Conservation (phyloP, 37 sponge, comb jelly and placozoan species). For the Bolinopsis microptera region DNA sequence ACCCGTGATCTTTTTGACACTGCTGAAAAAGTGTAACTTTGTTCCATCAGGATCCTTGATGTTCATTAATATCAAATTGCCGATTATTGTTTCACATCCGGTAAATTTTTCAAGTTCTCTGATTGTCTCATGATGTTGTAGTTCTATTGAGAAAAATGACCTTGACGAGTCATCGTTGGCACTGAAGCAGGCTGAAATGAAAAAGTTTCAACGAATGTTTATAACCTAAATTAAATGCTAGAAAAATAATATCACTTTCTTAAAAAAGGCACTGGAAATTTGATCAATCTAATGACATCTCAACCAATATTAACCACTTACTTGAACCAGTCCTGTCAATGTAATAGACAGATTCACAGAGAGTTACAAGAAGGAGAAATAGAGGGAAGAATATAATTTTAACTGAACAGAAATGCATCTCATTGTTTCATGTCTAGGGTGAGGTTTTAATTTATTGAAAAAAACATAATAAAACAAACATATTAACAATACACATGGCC, state of each 20-base stretch:
- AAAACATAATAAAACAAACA: too few relatives aligned
- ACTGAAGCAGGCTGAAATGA: slow-evolving; percentile 53
- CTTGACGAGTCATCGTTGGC: neutral
- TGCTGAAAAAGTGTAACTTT: neutral
- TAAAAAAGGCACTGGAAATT: neutral
- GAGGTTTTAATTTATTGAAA: too few relatives aligned
- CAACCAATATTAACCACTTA: neutral
- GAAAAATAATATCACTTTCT: neutral
- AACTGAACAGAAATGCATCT: neutral
- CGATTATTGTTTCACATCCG: slow-evolving; percentile 2
- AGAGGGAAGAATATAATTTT: neutral
- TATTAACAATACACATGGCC: too few relatives aligned
- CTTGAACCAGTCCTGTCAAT: slow-evolving; percentile 14
- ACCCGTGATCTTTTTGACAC: slow-evolving; percentile 44
- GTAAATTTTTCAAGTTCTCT: slow-evolving; percentile 22
- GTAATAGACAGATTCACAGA: neutral
- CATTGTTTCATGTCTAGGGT: neutral
- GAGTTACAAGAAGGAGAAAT: neutral
- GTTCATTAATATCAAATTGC: slow-evolving; percentile 34
- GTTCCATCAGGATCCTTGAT: slow-evolving; percentile 30
- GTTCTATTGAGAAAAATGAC: neutral
- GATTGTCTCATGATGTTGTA: neutral
- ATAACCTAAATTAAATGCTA: too few relatives aligned
- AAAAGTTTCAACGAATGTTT: neutral
- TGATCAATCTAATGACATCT: neutral